Percentiles rank a stretch among this genome's conserved stretches.
phyloP scores from a whole-genome alignment of 1,140 invertebrate species.

The Onthophagus taurus region DNA sequence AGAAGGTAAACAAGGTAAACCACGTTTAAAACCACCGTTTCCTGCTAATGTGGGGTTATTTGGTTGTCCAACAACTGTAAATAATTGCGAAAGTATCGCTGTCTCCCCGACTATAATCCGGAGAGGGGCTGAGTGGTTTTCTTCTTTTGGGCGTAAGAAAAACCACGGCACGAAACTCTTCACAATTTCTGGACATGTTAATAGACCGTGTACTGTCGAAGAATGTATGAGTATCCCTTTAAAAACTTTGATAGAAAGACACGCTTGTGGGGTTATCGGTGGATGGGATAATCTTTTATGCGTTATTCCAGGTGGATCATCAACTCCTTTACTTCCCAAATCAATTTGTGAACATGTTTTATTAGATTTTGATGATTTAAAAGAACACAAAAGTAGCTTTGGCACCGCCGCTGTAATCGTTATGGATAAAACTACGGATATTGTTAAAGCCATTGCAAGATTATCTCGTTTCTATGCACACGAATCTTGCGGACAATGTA shows the following conservation, averaged over 20 bases:
- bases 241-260: conserved; percentile 89
- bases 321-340: conserved; percentile 95
- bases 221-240: conserved; percentile 99
- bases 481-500: conserved; percentile 99
- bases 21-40: conserved; percentile 70
- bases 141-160: conserved; percentile 83
- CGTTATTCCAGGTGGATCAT: conserved; percentile 97
- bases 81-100: conserved; percentile 96
- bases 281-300: conserved; percentile 98
- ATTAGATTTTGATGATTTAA: conserved; percentile 96
- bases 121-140: conserved; percentile 93
- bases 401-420: conserved; percentile 98
- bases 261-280: conserved; percentile 91
- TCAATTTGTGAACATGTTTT: conserved; percentile 83
- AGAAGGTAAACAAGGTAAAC: conserved; percentile 62
- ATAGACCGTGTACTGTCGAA: conserved; percentile 96
- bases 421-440: conserved; percentile 97
- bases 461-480: conserved; percentile 98
- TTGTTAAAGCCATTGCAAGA: conserved; percentile 92
- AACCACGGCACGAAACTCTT: conserved; percentile 99
- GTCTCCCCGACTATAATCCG: conserved; percentile 93
- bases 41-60: conserved; percentile 68
- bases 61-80: conserved; percentile 82
- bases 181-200: conserved; percentile 98
- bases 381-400: conserved; percentile 86